Percentiles rank a stretch among this genome's conserved stretches.
Conservation (phyloP, 2,888 invertebrate genomes). For the Apamea sordens region DNA sequence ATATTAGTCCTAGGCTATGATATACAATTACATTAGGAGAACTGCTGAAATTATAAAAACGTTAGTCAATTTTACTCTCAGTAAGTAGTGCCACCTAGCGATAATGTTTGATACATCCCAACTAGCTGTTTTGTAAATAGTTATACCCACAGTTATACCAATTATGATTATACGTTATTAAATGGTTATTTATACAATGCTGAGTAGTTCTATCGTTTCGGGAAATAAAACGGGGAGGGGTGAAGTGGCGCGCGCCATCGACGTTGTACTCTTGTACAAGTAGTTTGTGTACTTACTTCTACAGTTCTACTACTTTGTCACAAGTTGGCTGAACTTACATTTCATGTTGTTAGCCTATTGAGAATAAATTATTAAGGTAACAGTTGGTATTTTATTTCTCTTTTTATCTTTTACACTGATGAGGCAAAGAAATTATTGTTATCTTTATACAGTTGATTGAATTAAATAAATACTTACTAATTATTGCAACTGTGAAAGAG, state of each 20-base stretch:
- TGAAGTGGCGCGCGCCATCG: constrained; percentile 3
- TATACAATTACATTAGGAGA: background rate
- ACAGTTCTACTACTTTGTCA: constrained; percentile 34
- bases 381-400: constrained; percentile 50
- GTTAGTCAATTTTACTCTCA: constrained; percentile 12
- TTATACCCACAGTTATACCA: constrained; percentile 43
- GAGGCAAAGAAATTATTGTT: constrained; percentile 9
- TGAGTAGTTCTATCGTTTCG: constrained; percentile 40
- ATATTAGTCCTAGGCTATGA: background rate
- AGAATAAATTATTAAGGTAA: constrained; percentile 68
- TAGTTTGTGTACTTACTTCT: constrained; percentile 35
- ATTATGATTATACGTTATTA: constrained; percentile 11
- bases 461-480: constrained; percentile 37
- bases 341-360: constrained; percentile 45
- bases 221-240: constrained; percentile 24
- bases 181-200: constrained; percentile 22
- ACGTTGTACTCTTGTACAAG: constrained; percentile 41
- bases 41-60: constrained; percentile 9
- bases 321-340: constrained; percentile 46
- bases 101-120: constrained; percentile 47
- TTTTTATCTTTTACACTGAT: constrained; percentile 23
- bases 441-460: constrained; percentile 28
- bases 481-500: constrained; percentile 14
- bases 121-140: constrained; percentile 56
- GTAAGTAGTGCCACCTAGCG: constrained; percentile 39